Evolutionary conservation across 2,113 vertebrate genomes (phyloP), one percentile per base, ranked within the genome.

Genomic region (Glaucomys volans): DNA sequence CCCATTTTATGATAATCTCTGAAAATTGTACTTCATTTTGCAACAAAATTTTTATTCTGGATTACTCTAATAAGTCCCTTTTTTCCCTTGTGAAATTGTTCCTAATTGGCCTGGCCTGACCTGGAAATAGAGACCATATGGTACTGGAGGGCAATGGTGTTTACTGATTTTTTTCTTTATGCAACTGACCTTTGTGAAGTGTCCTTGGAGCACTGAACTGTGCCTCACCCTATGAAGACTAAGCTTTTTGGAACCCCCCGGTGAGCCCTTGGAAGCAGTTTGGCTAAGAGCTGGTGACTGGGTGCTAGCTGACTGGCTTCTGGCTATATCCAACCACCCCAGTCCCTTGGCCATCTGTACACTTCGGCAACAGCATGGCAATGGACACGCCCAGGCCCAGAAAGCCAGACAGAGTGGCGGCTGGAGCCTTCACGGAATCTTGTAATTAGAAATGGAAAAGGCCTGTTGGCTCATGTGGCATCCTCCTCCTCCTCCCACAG

Each of bases 371-470:
- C 81, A 64, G 54, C 52, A 72, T 72, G 75, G 81, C 5, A 9
- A 77, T 47, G 0, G n/a, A 74, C 93, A 96, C 87, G 35, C 85
- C 94, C 91, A 96, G 75, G 37, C 62, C 71, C 90, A 66, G 74
- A 93, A 93, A 95, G 80, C 95, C 97, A 98, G 97, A 97, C 97
- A 97, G 88, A 95, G 86, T 57, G 97, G 94, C 44, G 66, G 62
- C 96, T 92, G 89, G 50, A 96, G 81, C 87, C 96, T 75, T 91
- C 91, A 74, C 2, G 4, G 93, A 95, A 92, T 94, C 95, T 95
- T 96, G 64, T 95, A 96, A 97, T 97, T 93, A 94, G 79, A 77
- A 94, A 75, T 88, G 93, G 95, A 93, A 94, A 95, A 93, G 76
- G 84, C 90, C 91, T 85, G 57, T 69, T 92, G 92, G 74, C 88